Evolutionary conservation across 2,888 invertebrate species (phyloP), one percentile per base, ranked within the genome.

Genomic region (Tetragonisca angustula): DNA sequence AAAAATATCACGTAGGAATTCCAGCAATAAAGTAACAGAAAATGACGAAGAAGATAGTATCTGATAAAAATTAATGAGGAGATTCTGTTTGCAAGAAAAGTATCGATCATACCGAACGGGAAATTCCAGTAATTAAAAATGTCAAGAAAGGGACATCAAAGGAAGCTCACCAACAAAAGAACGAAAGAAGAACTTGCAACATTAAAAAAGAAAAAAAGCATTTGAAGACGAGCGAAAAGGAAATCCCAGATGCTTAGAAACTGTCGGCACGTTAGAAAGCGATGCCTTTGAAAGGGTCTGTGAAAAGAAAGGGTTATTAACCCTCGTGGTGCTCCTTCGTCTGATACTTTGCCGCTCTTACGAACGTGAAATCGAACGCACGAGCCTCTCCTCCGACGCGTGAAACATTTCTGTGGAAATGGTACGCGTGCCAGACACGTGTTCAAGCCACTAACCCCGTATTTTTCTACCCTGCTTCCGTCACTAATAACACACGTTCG

Each of bases 391-490:
- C 65, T 24, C 62, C 65, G 85, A 74, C 73, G 71, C 56, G 52
- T 52, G 62, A 72, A 71, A 43, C 43, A 43, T 71, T 36, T 67
- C 74, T 62, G 67, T 69, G 49, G 32, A 78, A 81, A 67, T n/a
- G 74, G n/a, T 24, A 49, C 85, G 85, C 81, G 86, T 80, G 88
- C 89, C 89, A 54, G 82, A 83, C 89, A 88, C 89, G 89, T 89
- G 88, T 82, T 79, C 62, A 49, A 74, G 50, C 84, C 61, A 24
- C 32, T 24, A 84, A 59, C 84, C 77, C 36, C 43, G 32, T 73
- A 65, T 64, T 84, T 79, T 84, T 84, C 68, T 72, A 73, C 72
- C 84, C 84, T 64, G 54, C 74, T 78, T 72, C 56, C 59, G 61
- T 24, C 62, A 43, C 49, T 76, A 56, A 80, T 76, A 68, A 69